Evolutionary conservation across 2,888 invertebrate genomes (phyloP), one percentile per base, ranked within the genome.

Genomic region (Polydrusus tereticollis): DNA sequence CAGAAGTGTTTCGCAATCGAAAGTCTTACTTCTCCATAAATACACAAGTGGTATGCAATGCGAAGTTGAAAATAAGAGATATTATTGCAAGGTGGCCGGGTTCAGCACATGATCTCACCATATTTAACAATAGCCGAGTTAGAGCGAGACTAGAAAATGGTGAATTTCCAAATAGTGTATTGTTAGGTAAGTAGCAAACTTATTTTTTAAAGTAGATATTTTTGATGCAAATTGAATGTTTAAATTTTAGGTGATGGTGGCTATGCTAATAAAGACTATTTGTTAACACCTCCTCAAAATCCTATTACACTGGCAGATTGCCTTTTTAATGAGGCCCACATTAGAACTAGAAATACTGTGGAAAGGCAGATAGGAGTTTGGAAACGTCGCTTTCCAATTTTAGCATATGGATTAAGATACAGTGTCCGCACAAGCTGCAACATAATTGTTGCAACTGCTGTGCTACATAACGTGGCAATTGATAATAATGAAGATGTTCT

Each of bases 1-100:
- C 78, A 43, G 79, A 80, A 72, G 52, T 72, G 14, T 78, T 73
- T 45, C 47, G 78, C 41, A 79, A 79, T 63, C 55, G 78, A 55
- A 80, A 80, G 63, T 73, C 73, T 5, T 78, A 72, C 14, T 80
- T 80, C 75, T 78, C 79, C 21, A 52, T 79, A 10, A 81, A 80
- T 69, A 78, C 80, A 23, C 80, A 81, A 68, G 73, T 71, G n/a
- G 73, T 80, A 6, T 74, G 67, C 38, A 75, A 78, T 59, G 68
- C 75, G 6, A 47, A 73, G 52, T 69, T 80, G 41, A 72, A 72
- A 57, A 78, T 80, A 8, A 41, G 36, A 59, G 43, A 77, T 33
- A 78, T 73, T 60, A 55, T 65, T 33, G 38, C 52, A 20, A 3
- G 33, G 21, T 65, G 65, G 65, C 65, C 65, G 10, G 80, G 80